Percentiles rank a stretch among this genome's conserved stretches.
These are phyloP conservation scores for Scyliorhinus canicula DNA, from an alignment of 2,797 vertebrate genomes.

Conservation along the genomic window DNA sequence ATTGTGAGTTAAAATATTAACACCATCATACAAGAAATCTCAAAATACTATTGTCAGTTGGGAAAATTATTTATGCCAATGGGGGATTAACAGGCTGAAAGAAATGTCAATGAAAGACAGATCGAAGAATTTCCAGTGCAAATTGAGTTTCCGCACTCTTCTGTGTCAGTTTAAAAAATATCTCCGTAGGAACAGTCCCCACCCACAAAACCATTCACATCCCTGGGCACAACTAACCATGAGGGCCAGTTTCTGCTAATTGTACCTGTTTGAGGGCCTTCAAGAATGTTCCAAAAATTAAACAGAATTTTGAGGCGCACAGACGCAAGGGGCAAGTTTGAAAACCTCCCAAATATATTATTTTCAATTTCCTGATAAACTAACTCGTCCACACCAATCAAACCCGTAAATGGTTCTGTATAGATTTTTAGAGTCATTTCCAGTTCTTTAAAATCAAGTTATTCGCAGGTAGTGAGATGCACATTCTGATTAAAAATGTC, in stretches of 20 bases:
- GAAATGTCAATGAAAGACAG: not conserved
- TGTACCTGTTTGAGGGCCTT: not conserved
- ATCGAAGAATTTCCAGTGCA: no score
- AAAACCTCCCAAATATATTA: not conserved
- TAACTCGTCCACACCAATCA: not conserved
- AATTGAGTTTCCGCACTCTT: not conserved
- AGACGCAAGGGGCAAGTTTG: not conserved
- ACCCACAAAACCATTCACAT: not conserved
- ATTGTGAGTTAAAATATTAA: not conserved
- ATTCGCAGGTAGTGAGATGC: not conserved
- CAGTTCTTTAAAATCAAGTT: not conserved
- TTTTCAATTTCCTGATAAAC: not conserved
- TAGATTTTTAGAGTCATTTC: not conserved
- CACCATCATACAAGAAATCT: not conserved
- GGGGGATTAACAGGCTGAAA: not conserved
- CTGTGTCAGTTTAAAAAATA: not conserved
- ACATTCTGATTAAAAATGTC: not conserved
- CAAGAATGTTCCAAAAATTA: not conserved
- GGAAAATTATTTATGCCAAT: not conserved
- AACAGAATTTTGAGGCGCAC: not conserved
- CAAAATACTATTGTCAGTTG: not conserved
- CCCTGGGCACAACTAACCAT: not conserved
- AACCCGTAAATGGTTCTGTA: not conserved
- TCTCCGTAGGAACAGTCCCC: not conserved
- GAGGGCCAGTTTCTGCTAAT: not conserved